Base-by-base conservation (phyloP, 2,888 invertebrate species). In the Pseudeuparius sepicola region DNA sequence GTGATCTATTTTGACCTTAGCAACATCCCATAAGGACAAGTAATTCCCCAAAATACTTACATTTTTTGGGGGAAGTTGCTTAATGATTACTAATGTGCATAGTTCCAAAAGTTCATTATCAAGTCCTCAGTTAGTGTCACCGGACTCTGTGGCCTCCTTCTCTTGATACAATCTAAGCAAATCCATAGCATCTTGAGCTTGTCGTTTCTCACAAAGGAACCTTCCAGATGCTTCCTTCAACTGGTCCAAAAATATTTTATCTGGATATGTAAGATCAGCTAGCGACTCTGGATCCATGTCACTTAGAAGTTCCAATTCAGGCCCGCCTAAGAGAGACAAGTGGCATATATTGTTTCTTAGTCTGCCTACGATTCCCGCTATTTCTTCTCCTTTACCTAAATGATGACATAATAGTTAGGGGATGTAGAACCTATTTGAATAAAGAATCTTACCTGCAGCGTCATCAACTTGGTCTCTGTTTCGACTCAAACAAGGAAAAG, bases 231-330 rank as follows among this genome's bases (percentile, higher is more conserved):
- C 85, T 66, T 87, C 86, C 61, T 87, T 83, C 43, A 83, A 67
- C 60, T 82, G 81, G 56, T 82, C 81, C 54, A 83, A 61, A 56
- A 87, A 87, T 48, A 78, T 73, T 57, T 75, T 75, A 57, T 78
- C 77, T 46, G 75, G 79, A 44, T 59, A 72, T 57, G 74, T 75
- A 52, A 88, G 81, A 55, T 88, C 87, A 37, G 81, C 80, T 51
- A 88, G 68, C 43, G 84, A 85, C 46, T 88, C 86, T 4, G 87
- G 87, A 63, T 88, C 87, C 87, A 88, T 88, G 56, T 88, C 86
- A 40, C 86, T 84, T 25, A 88, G 66, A 13, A 86, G 68, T 56
- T 89, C 88, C 57, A 88, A 64, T 55, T 88, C 88, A 43, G 81
- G 79, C 10, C 85, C 87, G 41, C 84, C 84, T 41, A 88, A 72